Evolutionary conservation across 2,797 vertebrate genomes (phyloP).

Genomic region (Schizopygopsis pylzovi): DNA sequence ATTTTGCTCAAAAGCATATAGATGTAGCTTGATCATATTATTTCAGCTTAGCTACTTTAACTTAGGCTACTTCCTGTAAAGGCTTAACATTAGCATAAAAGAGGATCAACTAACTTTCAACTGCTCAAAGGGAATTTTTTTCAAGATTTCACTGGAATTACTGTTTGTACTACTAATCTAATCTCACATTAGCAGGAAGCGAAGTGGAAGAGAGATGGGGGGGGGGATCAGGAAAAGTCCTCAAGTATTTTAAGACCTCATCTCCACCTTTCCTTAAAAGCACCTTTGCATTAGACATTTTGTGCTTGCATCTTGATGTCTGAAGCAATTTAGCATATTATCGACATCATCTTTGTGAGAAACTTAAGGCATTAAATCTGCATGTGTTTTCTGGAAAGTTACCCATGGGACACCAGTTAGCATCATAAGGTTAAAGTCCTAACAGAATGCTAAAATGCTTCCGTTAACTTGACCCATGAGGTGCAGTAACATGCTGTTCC

Average conservation of each 20-base stretch:
- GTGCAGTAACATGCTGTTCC: slow-evolving; percentile 24
- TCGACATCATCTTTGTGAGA: background rate
- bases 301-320: background rate
- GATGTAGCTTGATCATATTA: background rate
- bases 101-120: background rate
- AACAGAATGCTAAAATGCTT: slow-evolving; percentile 31
- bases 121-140: background rate
- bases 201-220: too few species aligned
- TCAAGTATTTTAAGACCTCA: background rate
- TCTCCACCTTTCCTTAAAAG: background rate
- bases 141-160: background rate
- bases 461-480: background rate
- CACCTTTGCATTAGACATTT: background rate
- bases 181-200: too few species aligned
- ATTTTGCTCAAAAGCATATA: too few species aligned
- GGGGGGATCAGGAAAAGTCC: too few species aligned
- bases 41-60: background rate
- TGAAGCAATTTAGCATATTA: background rate
- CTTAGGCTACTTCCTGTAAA: background rate
- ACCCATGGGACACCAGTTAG: background rate
- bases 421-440: background rate
- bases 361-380: background rate
- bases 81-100: background rate
- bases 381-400: slow-evolving; percentile 2
- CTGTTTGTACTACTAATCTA: background rate